Evolutionary conservation across 2,888 invertebrate species (phyloP).

Genomic region (Oxystoma pomonae): DNA sequence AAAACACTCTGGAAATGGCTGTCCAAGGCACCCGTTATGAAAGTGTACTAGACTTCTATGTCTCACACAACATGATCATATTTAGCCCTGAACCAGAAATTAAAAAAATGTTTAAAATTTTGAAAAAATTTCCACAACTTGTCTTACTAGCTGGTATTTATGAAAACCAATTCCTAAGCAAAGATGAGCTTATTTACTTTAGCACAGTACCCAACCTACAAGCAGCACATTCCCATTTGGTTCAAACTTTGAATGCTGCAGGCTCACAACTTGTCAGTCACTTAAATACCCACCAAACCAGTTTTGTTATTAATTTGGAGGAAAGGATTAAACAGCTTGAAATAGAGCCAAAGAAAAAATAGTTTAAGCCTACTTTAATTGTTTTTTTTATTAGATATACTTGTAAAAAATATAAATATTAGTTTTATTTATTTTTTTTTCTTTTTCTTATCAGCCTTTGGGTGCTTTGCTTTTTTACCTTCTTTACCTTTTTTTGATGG

Average conservation of each 20-base stretch:
- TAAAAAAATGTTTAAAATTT: constrained; percentile 57
- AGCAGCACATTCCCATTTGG: constrained; percentile 62
- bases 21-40: constrained; percentile 65
- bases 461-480: constrained; percentile 24
- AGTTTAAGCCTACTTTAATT: constrained; percentile 15
- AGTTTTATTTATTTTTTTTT: constrained; percentile 20
- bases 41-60: constrained; percentile 59
- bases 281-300: constrained; percentile 64
- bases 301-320: constrained; percentile 63
- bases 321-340: constrained; percentile 50
- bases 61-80: constrained; percentile 61
- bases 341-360: constrained; percentile 24
- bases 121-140: constrained; percentile 68
- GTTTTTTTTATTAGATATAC: constrained; percentile 16
- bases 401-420: constrained; percentile 6
- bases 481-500: constrained; percentile 18
- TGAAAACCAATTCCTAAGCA: constrained; percentile 63
- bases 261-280: constrained; percentile 62
- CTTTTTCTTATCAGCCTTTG: constrained; percentile 28
- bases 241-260: constrained; percentile 63
- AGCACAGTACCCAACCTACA: constrained; percentile 63
- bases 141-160: constrained; percentile 70
- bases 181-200: constrained; percentile 64
- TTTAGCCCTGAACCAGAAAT: constrained; percentile 67
- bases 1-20: constrained; percentile 61